Conservation (phyloP, 1,140 invertebrate species). For the Atta cephalotes region DNA sequence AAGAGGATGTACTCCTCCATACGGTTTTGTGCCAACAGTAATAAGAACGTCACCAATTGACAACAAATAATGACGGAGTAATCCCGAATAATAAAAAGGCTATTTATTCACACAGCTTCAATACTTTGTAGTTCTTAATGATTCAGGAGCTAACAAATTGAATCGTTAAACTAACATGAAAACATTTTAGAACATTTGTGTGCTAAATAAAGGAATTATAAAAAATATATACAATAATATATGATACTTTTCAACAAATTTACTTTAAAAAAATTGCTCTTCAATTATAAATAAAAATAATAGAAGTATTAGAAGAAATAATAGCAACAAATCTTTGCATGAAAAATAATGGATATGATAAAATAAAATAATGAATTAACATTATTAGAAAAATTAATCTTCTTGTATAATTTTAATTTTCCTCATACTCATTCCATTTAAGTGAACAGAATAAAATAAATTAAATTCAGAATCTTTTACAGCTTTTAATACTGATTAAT, state of each 20-base stretch:
- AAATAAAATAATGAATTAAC: not conserved
- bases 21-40: slow-evolving; percentile 78
- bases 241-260: slow-evolving; percentile 31
- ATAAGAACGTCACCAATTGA: slow-evolving; percentile 75
- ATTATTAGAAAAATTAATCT: not conserved
- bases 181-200: not conserved
- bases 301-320: not conserved
- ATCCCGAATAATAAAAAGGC: not conserved
- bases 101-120: not conserved
- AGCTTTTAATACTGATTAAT: no score
- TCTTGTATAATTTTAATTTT: not conserved
- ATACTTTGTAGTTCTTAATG: not conserved
- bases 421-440: not conserved
- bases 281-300: not conserved
- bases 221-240: not conserved
- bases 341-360: no score
- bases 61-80: slow-evolving; percentile 47
- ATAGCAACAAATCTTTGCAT: not conserved
- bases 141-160: not conserved
- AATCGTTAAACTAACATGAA: slow-evolving; percentile 1
- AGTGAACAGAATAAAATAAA: not conserved
- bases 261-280: not conserved
- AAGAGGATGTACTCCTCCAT: slow-evolving; percentile 78
- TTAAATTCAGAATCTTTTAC: not conserved
- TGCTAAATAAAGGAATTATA: slow-evolving; percentile 1